phyloP scores from a whole-genome alignment of 2,113 vertebrate species.

The Aspidoscelis tigris region DNA sequence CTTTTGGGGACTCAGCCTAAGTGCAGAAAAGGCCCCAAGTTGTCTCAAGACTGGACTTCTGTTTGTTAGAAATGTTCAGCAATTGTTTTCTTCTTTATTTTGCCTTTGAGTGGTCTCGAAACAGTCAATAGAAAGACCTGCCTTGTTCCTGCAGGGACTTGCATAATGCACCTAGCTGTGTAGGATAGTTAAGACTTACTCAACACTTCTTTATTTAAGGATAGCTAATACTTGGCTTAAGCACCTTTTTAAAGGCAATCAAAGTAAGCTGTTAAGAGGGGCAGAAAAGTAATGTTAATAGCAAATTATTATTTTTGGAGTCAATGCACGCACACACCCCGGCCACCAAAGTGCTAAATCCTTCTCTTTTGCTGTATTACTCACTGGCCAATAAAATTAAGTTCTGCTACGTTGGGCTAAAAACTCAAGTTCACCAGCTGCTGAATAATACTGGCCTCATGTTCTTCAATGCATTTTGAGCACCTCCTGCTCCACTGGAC shows the following conservation, averaged over 20 bases:
- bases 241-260: slow-evolving; percentile 23
- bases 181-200: slow-evolving; percentile 8
- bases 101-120: not conserved
- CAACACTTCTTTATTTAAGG: slow-evolving; percentile 24
- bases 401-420: slow-evolving; percentile 10
- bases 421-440: slow-evolving; percentile 16
- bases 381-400: not conserved
- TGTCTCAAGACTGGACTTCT: not conserved
- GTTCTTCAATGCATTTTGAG: not conserved
- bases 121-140: not conserved
- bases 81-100: not conserved
- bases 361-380: not conserved
- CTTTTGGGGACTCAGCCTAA: too few species aligned
- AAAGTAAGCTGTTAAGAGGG: slow-evolving; percentile 27
- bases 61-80: not conserved
- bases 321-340: not conserved
- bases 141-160: slow-evolving; percentile 15
- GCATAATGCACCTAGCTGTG: slow-evolving; percentile 7
- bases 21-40: too few species aligned
- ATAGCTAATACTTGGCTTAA: slow-evolving; percentile 25
- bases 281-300: not conserved
- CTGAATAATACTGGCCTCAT: not conserved
- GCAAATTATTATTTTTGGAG: slow-evolving; percentile 31
- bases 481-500: not conserved
- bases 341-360: slow-evolving; percentile 37